phyloP scores from a whole-genome alignment of 2,888 invertebrate genomes.

The Aquatica leii region DNA sequence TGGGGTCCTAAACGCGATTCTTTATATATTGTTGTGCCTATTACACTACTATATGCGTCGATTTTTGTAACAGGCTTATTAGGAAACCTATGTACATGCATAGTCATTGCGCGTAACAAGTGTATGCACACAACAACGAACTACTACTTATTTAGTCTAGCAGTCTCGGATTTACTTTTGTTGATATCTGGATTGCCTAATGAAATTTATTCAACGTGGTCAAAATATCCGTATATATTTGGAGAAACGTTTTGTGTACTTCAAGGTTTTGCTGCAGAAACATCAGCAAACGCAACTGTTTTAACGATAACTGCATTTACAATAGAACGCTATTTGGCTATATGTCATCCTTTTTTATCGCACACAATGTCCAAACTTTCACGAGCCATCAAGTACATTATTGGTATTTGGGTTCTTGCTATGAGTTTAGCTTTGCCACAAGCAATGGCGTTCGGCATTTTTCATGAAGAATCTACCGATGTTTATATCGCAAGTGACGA shows the following conservation, averaged over 20 bases:
- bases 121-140: conserved; percentile 88
- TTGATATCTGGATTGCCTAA: conserved; percentile 80
- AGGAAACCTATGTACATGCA: conserved; percentile 82
- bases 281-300: conserved; percentile 86
- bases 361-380: conserved; percentile 86
- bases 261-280: conserved; percentile 77
- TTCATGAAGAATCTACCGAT: conserved; percentile 52
- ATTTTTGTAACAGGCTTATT: conserved; percentile 78
- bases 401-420: conserved; percentile 80
- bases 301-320: conserved; percentile 89
- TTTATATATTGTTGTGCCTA: conserved; percentile 69
- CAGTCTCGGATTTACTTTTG: conserved; percentile 78
- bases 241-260: conserved; percentile 81
- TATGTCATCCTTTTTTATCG: conserved; percentile 84
- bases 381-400: conserved; percentile 78
- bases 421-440: conserved; percentile 78
- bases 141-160: conserved; percentile 82
- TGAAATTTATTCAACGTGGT: conserved; percentile 80
- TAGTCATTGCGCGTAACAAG: conserved; percentile 78
- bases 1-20: conserved; percentile 63
- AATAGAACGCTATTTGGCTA: conserved; percentile 87
- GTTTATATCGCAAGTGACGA: conserved; percentile 51
- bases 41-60: conserved; percentile 72
- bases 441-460: conserved; percentile 81
- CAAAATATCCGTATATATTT: conserved; percentile 75